These are phyloP conservation scores for Cantharis nigra DNA, from an alignment of 2,888 invertebrate species.

Conservation along the genomic window DNA sequence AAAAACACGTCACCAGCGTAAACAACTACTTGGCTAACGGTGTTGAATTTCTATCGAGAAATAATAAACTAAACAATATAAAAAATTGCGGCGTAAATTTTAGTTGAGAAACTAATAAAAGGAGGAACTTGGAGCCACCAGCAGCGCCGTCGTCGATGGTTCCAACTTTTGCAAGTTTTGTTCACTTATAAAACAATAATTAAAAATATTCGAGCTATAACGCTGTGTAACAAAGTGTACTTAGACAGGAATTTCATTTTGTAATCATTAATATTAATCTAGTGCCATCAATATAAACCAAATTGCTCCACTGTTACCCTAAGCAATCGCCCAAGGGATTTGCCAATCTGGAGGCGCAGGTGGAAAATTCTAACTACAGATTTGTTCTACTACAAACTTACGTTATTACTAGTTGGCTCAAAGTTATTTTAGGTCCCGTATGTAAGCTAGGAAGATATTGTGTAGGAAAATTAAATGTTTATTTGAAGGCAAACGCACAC, in stretches of 20 bases:
- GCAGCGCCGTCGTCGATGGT: background rate
- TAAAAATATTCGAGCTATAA: constrained; percentile 45
- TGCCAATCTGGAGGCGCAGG: background rate
- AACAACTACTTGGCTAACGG: constrained; percentile 1
- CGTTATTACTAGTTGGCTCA: constrained; percentile 35
- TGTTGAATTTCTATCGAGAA: background rate
- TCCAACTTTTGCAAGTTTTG: background rate
- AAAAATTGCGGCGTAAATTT: background rate
- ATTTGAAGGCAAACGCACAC: constrained; percentile 17
- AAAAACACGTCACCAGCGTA: constrained; percentile 1
- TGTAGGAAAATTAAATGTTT: constrained; percentile 18
- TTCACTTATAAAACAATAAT: constrained; percentile 41
- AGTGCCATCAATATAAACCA: constrained; percentile 54
- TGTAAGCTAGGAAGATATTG: constrained; percentile 41
- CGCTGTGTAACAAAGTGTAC: constrained; percentile 49
- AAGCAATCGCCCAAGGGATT: constrained; percentile 31
- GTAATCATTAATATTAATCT: constrained; percentile 55
- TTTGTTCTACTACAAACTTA: constrained; percentile 27
- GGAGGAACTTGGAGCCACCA: background rate
- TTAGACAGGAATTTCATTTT: constrained; percentile 53
- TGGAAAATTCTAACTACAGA: constrained; percentile 2
- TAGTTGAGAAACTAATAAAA: background rate
- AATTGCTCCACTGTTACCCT: constrained; percentile 46
- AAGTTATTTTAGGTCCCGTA: constrained; percentile 43
- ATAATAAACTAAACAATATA: background rate